These are phyloP conservation scores for Hemichromis elongatus DNA, from an alignment of 2,113 vertebrate species.

Conservation along the genomic window DNA sequence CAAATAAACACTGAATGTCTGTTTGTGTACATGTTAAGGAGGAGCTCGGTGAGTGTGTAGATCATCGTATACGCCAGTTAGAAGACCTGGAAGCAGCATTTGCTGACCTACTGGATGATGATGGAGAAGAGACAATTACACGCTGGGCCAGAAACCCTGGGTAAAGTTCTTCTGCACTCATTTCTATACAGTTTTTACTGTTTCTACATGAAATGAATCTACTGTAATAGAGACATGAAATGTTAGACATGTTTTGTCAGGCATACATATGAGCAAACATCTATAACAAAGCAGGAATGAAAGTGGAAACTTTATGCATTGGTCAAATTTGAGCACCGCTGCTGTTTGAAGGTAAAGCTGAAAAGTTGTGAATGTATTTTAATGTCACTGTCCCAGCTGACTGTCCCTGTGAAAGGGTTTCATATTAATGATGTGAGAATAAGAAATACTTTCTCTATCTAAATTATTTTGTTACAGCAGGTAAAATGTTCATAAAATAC, in stretches of 20 bases:
- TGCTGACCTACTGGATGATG: slow-evolving; percentile 87
- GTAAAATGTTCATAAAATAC: background rate
- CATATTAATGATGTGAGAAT: accelerated
- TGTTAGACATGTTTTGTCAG: background rate
- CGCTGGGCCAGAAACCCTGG: slow-evolving; percentile 82
- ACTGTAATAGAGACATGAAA: background rate
- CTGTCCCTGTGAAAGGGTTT: accelerated
- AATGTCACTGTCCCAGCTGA: background rate
- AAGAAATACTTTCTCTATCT: background rate
- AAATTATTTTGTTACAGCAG: accelerated
- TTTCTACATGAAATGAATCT: accelerated
- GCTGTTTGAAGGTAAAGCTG: background rate
- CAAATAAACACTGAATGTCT: background rate
- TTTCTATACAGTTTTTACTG: background rate
- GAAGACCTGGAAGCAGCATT: slow-evolving; percentile 93
- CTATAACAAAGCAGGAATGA: background rate
- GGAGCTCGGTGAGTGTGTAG: slow-evolving; percentile 83
- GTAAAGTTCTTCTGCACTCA: slow-evolving; percentile 37
- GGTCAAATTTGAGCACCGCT: background rate
- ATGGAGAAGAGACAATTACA: slow-evolving; percentile 78
- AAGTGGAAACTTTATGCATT: accelerated
- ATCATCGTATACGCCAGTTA: slow-evolving; percentile 82
- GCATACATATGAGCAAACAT: accelerated
- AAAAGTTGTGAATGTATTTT: background rate
- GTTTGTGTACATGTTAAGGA: slow-evolving; percentile 47